Evolutionary conservation across 2,113 vertebrate genomes (phyloP), one percentile per base, ranked within the genome.

Genomic region (Myotis yumanensis): DNA sequence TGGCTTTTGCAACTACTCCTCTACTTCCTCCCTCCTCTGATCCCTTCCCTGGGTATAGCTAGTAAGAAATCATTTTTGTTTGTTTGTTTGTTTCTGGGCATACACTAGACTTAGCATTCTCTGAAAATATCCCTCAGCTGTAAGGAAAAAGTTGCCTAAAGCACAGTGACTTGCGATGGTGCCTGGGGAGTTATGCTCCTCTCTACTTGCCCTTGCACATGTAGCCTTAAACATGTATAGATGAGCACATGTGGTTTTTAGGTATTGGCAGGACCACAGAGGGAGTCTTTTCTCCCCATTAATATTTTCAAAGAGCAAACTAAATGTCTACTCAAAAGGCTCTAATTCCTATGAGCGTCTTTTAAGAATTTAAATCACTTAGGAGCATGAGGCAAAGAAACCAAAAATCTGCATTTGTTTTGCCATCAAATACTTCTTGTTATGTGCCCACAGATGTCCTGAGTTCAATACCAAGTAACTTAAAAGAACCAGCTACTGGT

Each of bases 251-350:
- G 57, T 79, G 48, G 23, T 75, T 94, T 85, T 35, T 48, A 90
- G 94, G 62, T 17, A 9, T 84, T 89, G 90, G 91, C 96, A 93
- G 88, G 95, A 96, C 77, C 86, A 97, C 96, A 97, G 87, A 37
- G 0, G 88, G 93, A 48, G 18, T 75, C 97, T 97, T 97, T 97
- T 92, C 95, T 96, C 94, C 93, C 93, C 92, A 87, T 93, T 96
- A 95, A 25, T 90, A 52, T 95, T 97, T 97, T 93, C 96, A 97
- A 97, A 98, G 96, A 93, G 76, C 96, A 97, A 97, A 96, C 86
- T 94, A 94, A 6, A 2, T 95, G 80, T 89, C 95, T 96, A 86
- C 96, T 97, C 85, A 25, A 23, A 79, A 89, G 95, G 82, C 83
- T 54, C 75, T 88, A 91, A 59, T 62, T 88, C 90, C 94, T 75